Conservation (phyloP, 2,113 vertebrate genomes). For the Brachyhypopomus occidentalis region DNA sequence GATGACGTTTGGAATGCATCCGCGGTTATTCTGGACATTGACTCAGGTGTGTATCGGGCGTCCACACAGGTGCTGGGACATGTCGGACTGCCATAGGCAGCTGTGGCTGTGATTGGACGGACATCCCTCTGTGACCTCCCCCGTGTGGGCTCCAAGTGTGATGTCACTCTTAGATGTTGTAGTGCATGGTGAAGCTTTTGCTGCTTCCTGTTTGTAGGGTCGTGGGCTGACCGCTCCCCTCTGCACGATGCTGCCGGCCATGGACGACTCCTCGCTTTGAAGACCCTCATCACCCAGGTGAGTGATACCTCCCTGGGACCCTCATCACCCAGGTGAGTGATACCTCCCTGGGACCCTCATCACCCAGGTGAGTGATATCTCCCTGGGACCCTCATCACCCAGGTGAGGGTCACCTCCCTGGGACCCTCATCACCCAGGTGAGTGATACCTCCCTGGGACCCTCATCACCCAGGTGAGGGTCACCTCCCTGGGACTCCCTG, state of each 20-base stretch:
- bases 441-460: slow-evolving; percentile 2
- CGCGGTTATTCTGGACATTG: slow-evolving; percentile 76
- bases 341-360: neutral
- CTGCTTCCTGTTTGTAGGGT: slow-evolving; percentile 71
- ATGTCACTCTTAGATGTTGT: too few species aligned
- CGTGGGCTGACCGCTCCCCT: slow-evolving; percentile 93
- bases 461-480: neutral
- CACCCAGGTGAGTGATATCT: slow-evolving; percentile 75
- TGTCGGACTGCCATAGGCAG: too few species aligned
- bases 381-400: slow-evolving; percentile 85
- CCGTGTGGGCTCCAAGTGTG: too few species aligned
- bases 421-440: slow-evolving; percentile 90
- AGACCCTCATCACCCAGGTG: slow-evolving; percentile 76
- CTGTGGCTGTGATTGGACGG: too few species aligned
- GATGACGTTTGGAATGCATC: slow-evolving; percentile 70
- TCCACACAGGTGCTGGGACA: too few species aligned
- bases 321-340: slow-evolving; percentile 86
- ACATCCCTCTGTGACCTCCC: too few species aligned
- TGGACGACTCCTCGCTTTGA: slow-evolving; percentile 90
- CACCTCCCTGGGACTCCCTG: too few species aligned
- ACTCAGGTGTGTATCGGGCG: slow-evolving; percentile 69
- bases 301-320: slow-evolving; percentile 70
- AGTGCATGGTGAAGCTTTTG: neutral
- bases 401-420: slow-evolving; percentile 72
- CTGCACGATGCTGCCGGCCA: slow-evolving; percentile 93